Evolutionary conservation across 2,113 vertebrate species (phyloP), one percentile per base, ranked within the genome.

Genomic region (Mustelus asterias): DNA sequence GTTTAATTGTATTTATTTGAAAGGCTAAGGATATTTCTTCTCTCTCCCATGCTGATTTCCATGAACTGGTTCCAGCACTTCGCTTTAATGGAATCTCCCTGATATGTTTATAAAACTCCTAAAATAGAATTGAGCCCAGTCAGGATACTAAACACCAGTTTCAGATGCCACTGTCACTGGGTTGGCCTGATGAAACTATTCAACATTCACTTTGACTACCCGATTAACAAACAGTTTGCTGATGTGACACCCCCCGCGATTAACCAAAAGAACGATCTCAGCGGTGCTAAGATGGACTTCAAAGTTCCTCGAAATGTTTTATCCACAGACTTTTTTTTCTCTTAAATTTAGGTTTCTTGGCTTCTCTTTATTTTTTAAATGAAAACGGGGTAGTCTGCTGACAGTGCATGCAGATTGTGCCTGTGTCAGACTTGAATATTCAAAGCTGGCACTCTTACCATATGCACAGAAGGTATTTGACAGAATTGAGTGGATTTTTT

Each of bases 391-490:
- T 54, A 54, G 94, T 72, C 14, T 72, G 94, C 44, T 95, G 94
- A 95, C 67, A 72, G 14, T 44, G 93, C 37, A 70, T 65, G 60
- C 24, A 29, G 67, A 48, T 3, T 94, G 41, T 72, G n/a, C 6
- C 37, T 69, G 18, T 95, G 24, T 54, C 69, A 48, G 22, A 95
- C 9, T 72, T 95, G 89, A 95, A 54, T 95, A 95, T 95, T 76
- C 94, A 95, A 48, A 48, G 0, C 41, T 95, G 41, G 94, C 94
- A 95, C 37, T 54, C 67, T 95, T 69, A 95, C 44, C 13, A 29
- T 14, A 29, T 72, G 37, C 94, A 95, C 94, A 72, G 94, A 72
- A 76, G 94, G 67, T 24, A 76, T 72, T 76, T 95, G 54, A 95
- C 69, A 95, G 69, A 72, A 76, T 76, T 29, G 69, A 95, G 69